These are phyloP conservation scores for Hemicrepidius hirtus DNA, from an alignment of 2,888 invertebrate genomes.

Conservation along the genomic window DNA sequence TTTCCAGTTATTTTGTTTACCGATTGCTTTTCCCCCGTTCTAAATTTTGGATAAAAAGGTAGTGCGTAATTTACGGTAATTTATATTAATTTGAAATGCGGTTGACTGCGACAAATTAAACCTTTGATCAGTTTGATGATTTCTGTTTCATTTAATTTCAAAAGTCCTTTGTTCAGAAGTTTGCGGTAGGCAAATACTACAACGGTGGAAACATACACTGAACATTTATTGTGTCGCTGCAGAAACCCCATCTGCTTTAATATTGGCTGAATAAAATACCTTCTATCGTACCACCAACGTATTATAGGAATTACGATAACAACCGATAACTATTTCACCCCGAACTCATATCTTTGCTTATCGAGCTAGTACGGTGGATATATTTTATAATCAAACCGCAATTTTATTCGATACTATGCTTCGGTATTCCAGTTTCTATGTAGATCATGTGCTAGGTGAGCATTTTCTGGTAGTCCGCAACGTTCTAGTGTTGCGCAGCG, in stretches of 20 bases:
- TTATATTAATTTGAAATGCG: too few relatives aligned
- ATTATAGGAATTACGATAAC: conserved; percentile 22
- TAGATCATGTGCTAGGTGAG: conserved; percentile 22
- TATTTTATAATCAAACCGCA: neutral
- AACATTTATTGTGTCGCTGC: neutral
- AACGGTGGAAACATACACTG: too few relatives aligned
- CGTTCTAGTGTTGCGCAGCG: conserved; percentile 31
- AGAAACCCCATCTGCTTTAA: neutral
- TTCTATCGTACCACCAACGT: neutral
- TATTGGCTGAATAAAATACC: conserved; percentile 1
- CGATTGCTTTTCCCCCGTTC: too few relatives aligned
- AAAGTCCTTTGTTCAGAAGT: too few relatives aligned
- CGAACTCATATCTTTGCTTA: conserved; percentile 10
- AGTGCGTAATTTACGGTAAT: too few relatives aligned
- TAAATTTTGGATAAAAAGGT: too few relatives aligned
- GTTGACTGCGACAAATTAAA: too few relatives aligned
- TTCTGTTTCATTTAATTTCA: too few relatives aligned
- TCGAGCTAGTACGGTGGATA: neutral
- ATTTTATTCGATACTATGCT: conserved; percentile 9
- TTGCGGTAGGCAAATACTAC: too few relatives aligned
- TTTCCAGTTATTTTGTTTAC: too few relatives aligned
- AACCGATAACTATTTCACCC: conserved; percentile 8
- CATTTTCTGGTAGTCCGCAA: conserved; percentile 24
- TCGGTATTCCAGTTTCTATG: conserved; percentile 13
- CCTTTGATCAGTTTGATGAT: too few relatives aligned